Percentiles rank a stretch among this genome's conserved stretches.
Evolutionary conservation across 2,888 invertebrate species (phyloP).

Genomic region (Andrena praecox): DNA sequence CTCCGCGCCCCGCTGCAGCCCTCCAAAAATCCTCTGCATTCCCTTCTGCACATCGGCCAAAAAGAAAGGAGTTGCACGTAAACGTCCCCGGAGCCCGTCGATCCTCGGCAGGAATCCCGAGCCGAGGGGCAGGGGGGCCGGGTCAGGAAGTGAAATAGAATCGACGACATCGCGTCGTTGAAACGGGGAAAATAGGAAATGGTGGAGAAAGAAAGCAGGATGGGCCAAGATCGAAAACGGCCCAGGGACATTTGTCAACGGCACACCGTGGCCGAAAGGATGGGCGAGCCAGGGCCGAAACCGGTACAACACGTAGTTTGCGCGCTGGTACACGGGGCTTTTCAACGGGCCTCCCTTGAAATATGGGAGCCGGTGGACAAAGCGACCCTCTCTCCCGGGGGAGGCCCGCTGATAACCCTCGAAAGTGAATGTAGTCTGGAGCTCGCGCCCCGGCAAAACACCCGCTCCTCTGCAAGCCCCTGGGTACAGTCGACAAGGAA

Average conservation of each 20-base stretch:
- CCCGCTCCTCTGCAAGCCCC: slow-evolving; percentile 29
- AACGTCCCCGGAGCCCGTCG: background rate
- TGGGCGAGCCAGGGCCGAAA: slow-evolving; percentile 40
- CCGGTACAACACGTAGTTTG: slow-evolving; percentile 60
- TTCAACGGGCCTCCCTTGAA: slow-evolving; percentile 72
- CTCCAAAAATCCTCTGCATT: background rate
- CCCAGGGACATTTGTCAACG: slow-evolving; percentile 65
- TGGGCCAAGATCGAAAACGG: slow-evolving; percentile 36
- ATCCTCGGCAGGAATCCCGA: background rate
- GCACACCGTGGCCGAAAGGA: slow-evolving; percentile 42
- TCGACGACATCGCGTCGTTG: background rate
- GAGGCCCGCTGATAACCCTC: slow-evolving; percentile 72
- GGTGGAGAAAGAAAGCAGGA: background rate
- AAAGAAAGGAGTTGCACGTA: background rate
- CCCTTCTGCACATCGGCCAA: background rate
- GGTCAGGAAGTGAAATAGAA: slow-evolving; percentile 16
- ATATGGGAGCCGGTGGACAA: slow-evolving; percentile 73
- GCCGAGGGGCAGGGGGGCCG: background rate
- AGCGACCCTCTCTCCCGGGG: slow-evolving; percentile 70
- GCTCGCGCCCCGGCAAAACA: slow-evolving; percentile 55
- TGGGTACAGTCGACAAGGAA: slow-evolving; percentile 28
- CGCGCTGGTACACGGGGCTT: slow-evolving; percentile 66
- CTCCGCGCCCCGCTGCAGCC: background rate
- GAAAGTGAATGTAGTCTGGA: slow-evolving; percentile 74
- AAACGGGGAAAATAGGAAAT: background rate